A percentile compares a stretch with the other conserved stretches of the same genome.
Conservation (phyloP, 2,797 vertebrate genomes). For the Rhinophrynus dorsalis region DNA sequence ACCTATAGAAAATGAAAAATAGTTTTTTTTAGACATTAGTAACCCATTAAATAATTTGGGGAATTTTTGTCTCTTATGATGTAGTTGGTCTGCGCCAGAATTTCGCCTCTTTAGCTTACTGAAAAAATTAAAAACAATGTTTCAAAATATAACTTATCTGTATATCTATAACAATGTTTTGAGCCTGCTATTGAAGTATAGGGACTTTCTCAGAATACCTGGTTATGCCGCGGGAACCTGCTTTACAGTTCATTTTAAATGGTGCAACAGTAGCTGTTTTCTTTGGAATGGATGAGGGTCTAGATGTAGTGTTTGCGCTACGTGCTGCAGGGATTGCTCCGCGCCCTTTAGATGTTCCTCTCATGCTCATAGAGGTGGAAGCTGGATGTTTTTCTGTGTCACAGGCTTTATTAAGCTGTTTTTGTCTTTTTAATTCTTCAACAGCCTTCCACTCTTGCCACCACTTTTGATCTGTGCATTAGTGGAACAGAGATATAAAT, state of each 20-base stretch:
- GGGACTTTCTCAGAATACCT: not conserved
- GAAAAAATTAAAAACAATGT: too few relatives aligned
- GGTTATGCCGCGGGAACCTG: not conserved
- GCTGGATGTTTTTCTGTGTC: constrained; percentile 44
- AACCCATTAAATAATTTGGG: too few relatives aligned
- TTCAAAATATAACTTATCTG: too few relatives aligned
- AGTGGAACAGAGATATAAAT: not conserved
- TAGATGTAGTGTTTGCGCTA: constrained; percentile 46
- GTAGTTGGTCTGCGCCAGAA: too few relatives aligned
- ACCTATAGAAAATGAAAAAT: too few relatives aligned
- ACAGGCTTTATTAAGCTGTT: not conserved
- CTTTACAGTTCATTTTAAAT: not conserved
- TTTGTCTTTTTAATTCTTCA: constrained; percentile 5
- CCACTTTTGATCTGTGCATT: constrained; percentile 64
- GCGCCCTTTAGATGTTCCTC: constrained; percentile 47
- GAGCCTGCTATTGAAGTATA: too few relatives aligned
- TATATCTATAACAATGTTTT: too few relatives aligned
- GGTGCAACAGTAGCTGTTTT: not conserved
- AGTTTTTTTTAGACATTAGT: too few relatives aligned
- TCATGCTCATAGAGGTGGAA: not conserved
- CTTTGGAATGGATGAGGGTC: constrained; percentile 41
- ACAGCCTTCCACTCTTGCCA: constrained; percentile 58
- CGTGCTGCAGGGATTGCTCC: constrained; percentile 17
- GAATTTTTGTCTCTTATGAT: too few relatives aligned
- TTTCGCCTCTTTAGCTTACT: too few relatives aligned